Evolutionary conservation across 2,113 vertebrate species (phyloP).

Genomic region (Barnardius zonarius): DNA sequence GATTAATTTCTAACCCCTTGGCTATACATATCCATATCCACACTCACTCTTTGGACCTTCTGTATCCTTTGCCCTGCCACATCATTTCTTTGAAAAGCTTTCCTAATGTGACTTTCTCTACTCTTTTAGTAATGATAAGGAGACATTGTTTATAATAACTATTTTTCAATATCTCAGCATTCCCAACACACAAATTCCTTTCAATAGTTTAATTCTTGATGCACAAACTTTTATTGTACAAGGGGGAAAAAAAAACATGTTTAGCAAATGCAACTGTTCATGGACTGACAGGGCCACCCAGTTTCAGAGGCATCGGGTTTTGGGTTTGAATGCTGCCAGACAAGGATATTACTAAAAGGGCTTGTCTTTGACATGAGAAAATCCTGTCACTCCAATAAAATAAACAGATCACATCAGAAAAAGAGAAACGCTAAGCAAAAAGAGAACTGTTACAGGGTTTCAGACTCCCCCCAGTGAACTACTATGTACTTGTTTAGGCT

Average conservation of each 20-base stretch:
- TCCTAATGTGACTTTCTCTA: neutral
- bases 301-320: neutral
- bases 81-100: neutral
- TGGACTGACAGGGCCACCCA: slow-evolving; percentile 18
- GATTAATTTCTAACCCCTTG: slow-evolving; percentile 15
- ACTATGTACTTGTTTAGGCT: neutral
- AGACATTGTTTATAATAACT: slow-evolving; percentile 23
- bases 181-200: neutral
- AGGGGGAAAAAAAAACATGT: neutral
- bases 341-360: neutral
- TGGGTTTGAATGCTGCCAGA: neutral
- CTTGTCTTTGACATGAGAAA: neutral
- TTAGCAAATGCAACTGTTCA: neutral
- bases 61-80: neutral
- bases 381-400: neutral
- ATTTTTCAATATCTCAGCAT: slow-evolving; percentile 31
- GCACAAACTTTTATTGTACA: neutral
- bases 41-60: neutral
- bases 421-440: neutral
- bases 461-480: neutral
- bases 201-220: slow-evolving; percentile 19
- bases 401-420: neutral
- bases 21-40: neutral
- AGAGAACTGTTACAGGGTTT: neutral
- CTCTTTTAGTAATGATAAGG: slow-evolving; percentile 30